Evolutionary conservation across 2,797 vertebrate species (phyloP).

Genomic region (Sebastes trivittatus): DNA sequence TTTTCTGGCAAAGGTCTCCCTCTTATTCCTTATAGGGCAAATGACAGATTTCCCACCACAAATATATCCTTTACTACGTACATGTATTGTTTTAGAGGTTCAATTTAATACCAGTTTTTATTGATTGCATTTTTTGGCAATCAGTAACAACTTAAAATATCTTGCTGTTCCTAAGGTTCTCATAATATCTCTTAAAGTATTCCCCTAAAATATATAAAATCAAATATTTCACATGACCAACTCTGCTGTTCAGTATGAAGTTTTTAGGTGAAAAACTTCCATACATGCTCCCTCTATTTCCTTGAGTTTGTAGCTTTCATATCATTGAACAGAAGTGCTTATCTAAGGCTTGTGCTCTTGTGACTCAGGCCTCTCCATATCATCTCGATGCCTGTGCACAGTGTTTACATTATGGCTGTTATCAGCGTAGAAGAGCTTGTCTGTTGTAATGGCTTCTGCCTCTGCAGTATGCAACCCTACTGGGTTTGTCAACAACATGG

Average conservation of each 20-base stretch:
- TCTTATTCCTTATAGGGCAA: background rate
- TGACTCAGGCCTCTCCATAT: background rate
- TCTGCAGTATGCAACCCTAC: background rate
- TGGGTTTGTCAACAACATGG: slow-evolving; percentile 41
- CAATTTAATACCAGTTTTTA: no score
- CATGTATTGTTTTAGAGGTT: no score
- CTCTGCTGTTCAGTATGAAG: background rate
- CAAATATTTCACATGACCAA: background rate
- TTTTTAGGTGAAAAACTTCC: background rate
- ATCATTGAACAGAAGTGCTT: no score
- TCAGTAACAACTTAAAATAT: no score
- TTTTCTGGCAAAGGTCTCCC: background rate
- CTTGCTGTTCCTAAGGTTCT: no score
- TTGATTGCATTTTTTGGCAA: no score
- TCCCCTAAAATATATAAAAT: background rate
- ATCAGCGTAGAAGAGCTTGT: background rate
- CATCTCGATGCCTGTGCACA: background rate
- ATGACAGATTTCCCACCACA: background rate
- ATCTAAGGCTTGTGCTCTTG: background rate
- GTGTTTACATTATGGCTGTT: slow-evolving; percentile 14
- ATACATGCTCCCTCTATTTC: fast-evolving
- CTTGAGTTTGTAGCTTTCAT: background rate
- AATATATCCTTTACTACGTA: background rate
- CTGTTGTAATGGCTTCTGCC: slow-evolving; percentile 3
- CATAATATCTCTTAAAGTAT: background rate